Evolutionary conservation across 1,140 invertebrate species (phyloP).

Genomic region (Temnothorax longispinosus): DNA sequence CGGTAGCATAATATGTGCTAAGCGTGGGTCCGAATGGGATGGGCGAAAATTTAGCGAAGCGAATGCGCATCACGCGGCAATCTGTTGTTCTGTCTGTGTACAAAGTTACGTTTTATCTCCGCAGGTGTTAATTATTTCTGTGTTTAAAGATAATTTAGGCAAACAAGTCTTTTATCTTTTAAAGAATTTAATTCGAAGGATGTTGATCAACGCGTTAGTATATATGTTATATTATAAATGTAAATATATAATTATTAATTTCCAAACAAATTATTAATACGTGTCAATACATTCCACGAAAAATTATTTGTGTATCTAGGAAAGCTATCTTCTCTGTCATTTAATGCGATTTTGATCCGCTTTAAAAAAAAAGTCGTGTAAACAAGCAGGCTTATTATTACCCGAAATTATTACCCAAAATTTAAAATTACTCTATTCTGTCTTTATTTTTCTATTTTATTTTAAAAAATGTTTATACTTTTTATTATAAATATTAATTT

Average conservation of each 20-base stretch:
- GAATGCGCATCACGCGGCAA: conserved; percentile 49
- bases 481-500: conserved; percentile 2
- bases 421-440: background rate
- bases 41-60: conserved; percentile 55
- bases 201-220: background rate
- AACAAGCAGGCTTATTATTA: background rate
- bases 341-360: conserved; percentile 71
- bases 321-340: conserved; percentile 18
- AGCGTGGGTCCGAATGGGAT: conserved; percentile 22
- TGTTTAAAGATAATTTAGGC: background rate
- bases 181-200: background rate
- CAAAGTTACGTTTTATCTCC: background rate
- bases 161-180: background rate
- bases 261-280: background rate
- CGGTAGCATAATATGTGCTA: conserved; percentile 64
- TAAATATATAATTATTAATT: background rate
- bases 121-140: conserved; percentile 5
- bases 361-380: background rate
- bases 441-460: conserved; percentile 14
- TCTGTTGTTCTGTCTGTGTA: conserved; percentile 22
- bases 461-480: background rate
- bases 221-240: background rate
- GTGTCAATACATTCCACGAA: background rate
- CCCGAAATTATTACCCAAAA: background rate
- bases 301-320: background rate